phyloP scores from a whole-genome alignment of 2,113 vertebrate species.

The Nymphicus hollandicus region DNA sequence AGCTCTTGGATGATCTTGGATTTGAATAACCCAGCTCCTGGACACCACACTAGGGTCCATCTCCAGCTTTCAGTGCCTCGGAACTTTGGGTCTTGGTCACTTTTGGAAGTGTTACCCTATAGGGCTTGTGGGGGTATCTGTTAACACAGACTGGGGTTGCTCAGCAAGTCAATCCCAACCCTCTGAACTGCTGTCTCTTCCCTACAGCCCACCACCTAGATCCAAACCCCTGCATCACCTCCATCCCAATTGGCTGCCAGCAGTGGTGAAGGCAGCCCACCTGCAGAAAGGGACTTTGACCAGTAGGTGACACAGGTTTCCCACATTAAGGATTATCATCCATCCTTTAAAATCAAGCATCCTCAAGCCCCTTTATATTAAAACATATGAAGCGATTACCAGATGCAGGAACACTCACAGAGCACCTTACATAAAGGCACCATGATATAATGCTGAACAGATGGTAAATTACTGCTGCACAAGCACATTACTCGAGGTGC shows the following conservation, averaged over 20 bases:
- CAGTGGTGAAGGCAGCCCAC: background rate
- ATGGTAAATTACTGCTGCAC: conserved; percentile 45
- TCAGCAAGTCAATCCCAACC: background rate
- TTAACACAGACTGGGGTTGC: background rate
- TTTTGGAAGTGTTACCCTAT: background rate
- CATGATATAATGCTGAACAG: background rate
- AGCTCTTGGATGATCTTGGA: background rate
- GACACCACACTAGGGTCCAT: background rate
- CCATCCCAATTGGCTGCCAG: background rate
- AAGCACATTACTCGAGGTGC: conserved; percentile 46
- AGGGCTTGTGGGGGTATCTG: background rate
- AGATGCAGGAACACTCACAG: background rate
- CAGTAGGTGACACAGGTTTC: conserved; percentile 40
- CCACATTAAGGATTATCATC: background rate
- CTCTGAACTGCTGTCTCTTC: background rate
- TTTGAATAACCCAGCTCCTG: background rate
- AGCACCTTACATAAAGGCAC: conserved; percentile 34
- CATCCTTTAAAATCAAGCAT: background rate
- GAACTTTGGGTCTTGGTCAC: background rate
- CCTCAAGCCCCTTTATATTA: background rate
- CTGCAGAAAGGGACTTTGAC: background rate
- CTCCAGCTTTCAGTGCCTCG: background rate
- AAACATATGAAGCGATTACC: background rate
- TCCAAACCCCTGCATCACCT: background rate
- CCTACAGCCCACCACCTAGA: background rate